Evolutionary conservation across 2,113 vertebrate genomes (phyloP), one percentile per base, ranked within the genome.

Genomic region (Ciconia boyciana): DNA sequence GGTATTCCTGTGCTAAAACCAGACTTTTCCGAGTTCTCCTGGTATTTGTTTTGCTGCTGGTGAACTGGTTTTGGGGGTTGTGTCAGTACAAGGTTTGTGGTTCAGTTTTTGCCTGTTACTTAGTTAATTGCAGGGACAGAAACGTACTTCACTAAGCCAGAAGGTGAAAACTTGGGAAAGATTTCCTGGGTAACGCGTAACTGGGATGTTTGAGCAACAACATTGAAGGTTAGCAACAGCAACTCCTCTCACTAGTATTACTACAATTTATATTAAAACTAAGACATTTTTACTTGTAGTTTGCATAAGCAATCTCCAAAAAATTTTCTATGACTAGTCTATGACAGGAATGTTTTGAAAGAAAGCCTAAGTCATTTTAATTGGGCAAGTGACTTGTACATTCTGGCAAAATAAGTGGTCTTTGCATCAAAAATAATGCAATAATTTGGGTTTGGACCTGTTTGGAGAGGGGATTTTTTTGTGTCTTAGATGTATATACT

Each of bases 21-120:
- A 32, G 7, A 9, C 17, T 82, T 83, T 54, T 36, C 0, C 1
- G n/a, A 41, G 14, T 54, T 91, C 39, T 46, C 10, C 29, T 48
- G 16, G 4, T 36, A 7, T 28, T 80, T 51, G 6, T 68, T 83
- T 77, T 62, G 13, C 32, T 34, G 39, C 20, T 28, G 39, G 28
- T n/a, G 54, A 36, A 9, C 19, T 61, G 0, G 9, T 66, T 72
- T 13, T 0, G 13, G 41, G 5, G 7, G 11, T 34, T n/a, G 25
- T 51, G 25, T 36, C 70, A 16, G 17, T 8, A 24, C 11, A 46
- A 26, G 28, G 16, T 74, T 57, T 49, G 51, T 31, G 36, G 4
- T 58, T 92, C 22, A 6, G 32, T 24, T 60, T 83, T 82, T 66
- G 12, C 46, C 17, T 39, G 26, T 39, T 55, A 12, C 29, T 61